Evolutionary conservation across 2,113 vertebrate species (phyloP), one percentile per base, ranked within the genome.

Genomic region (Athene cunicularia): DNA sequence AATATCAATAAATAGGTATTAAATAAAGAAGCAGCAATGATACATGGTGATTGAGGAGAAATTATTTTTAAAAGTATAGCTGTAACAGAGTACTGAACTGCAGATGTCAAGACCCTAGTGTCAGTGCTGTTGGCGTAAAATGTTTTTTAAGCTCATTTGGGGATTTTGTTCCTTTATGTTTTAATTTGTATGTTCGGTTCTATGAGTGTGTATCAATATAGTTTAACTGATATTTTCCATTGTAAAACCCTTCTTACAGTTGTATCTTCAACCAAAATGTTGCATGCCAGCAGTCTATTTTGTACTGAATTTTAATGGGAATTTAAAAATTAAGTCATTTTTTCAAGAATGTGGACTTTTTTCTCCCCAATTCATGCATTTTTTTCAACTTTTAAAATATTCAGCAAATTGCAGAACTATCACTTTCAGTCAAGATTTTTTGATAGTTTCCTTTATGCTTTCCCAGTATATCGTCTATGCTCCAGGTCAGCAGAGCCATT

Each of bases 391-490:
- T 80, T 79, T 49, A 84, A 81, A 77, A 39, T 67, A 74, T 20
- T 89, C 26, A 41, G 33, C 35, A 52, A 47, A 52, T 66, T 20
- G 14, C 60, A 68, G 20, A 21, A 14, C 26, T 52, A 6, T 23
- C 17, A 14, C 37, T 90, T 74, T 64, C 18, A 49, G 18, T 62
- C 16, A 45, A 49, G 18, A 30, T 45, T 12, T 52, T 62, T 71
- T 21, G 23, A 30, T 58, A 39, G 35, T 33, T 81, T 6, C 21
- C 8, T 74, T 71, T 74, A 45, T 32, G 26, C 30, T 26, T 77
- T 81, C 50, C 47, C 3, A 9, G 33, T 0, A 0, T 23, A 11
- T 49, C 5, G 14, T 27, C 35, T 4, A 1, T 41, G 11, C n/a
- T 72, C 10, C 41, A 50, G 37, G 33, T 82, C 52, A 62, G 15